These are phyloP conservation scores for Miniopterus natalensis DNA, from an alignment of 2,113 vertebrate species.

Conservation along the genomic window DNA sequence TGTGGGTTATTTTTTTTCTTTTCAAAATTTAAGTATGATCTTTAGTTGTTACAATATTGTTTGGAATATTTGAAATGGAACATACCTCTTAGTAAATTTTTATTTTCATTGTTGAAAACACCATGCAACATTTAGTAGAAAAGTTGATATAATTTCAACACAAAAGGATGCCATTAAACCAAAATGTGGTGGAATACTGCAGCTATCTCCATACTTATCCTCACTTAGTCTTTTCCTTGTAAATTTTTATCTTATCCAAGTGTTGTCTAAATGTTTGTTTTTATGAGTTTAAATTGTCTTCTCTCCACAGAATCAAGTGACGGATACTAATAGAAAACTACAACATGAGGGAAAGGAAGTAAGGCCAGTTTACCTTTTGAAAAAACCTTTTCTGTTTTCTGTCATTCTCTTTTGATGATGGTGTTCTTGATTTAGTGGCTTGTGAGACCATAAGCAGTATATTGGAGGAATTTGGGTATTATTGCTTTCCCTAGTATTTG, in stretches of 20 bases:
- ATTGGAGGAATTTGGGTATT: slow-evolving; percentile 35
- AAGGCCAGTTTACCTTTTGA: slow-evolving; percentile 65
- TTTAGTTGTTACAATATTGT: slow-evolving; percentile 15
- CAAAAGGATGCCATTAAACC: background rate
- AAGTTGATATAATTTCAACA: slow-evolving; percentile 11
- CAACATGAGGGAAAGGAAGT: slow-evolving; percentile 96
- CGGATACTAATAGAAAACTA: slow-evolving; percentile 94
- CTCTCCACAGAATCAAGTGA: slow-evolving; percentile 94
- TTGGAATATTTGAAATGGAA: slow-evolving; percentile 53
- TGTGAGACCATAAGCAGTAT: slow-evolving; percentile 3
- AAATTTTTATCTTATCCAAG: slow-evolving; percentile 47
- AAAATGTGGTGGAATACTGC: slow-evolving; percentile 25
- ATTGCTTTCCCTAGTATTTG: slow-evolving; percentile 41
- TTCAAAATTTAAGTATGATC: background rate
- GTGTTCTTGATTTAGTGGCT: slow-evolving; percentile 43
- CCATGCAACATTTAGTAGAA: background rate
- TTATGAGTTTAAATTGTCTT: slow-evolving; percentile 76
- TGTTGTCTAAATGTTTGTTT: slow-evolving; percentile 55
- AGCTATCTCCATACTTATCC: background rate
- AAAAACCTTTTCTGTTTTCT: slow-evolving; percentile 60
- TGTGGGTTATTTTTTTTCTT: slow-evolving; percentile 17
- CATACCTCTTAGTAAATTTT: background rate
- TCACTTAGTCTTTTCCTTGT: slow-evolving; percentile 3
- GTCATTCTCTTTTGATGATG: slow-evolving; percentile 52
- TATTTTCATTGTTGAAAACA: slow-evolving; percentile 55